Evolutionary conservation across 2,888 invertebrate species (phyloP), one percentile per base, ranked within the genome.

Genomic region (Oscheius sp.): DNA sequence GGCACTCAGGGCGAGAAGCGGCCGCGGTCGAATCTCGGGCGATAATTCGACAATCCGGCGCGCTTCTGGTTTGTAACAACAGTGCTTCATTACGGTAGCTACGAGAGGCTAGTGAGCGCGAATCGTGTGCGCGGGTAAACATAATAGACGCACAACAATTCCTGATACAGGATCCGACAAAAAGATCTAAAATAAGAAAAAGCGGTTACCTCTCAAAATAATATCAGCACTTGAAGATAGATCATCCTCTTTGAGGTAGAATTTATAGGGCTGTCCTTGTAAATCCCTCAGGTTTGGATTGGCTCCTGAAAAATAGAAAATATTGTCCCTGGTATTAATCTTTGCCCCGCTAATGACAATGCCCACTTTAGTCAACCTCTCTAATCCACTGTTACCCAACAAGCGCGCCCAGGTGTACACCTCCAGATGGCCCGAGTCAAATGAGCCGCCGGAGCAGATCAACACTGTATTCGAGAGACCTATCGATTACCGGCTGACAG

Each of bases 31-130:
- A 41, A 43, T 61, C 49, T 45, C 49, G 25, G 61, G 52, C 66
- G 66, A 66, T 66, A 66, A 66, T 66, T 66, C 66, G 66, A 66
- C 66, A 66, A 66, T 66, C 66, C 66, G 52, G 66, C 52, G 66
- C 66, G 66, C 66, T 66, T 66, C 66, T 66, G 66, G 66, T 66
- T 66, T 66, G 66, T 66, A 49, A 49, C 66, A 52, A 66, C 66
- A 66, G 35, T 16, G 16, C 49, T 49, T 46, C 49, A 21, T n/a
- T 66, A 66, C 66, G 46, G 66, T 66, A 66, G 66, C 64, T 23
- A 61, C 61, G 61, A 25, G 35, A 49, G 16, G 49, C 49, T 18
- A 49, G 49, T 21, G 25, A 55, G 25, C 25, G 61, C 41, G 45
- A 43, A 61, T 61, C 41, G 61, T 61, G 58, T 58, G 58, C 58